These are phyloP conservation scores for Actias luna DNA, from an alignment of 2,888 invertebrate species.

Conservation along the genomic window DNA sequence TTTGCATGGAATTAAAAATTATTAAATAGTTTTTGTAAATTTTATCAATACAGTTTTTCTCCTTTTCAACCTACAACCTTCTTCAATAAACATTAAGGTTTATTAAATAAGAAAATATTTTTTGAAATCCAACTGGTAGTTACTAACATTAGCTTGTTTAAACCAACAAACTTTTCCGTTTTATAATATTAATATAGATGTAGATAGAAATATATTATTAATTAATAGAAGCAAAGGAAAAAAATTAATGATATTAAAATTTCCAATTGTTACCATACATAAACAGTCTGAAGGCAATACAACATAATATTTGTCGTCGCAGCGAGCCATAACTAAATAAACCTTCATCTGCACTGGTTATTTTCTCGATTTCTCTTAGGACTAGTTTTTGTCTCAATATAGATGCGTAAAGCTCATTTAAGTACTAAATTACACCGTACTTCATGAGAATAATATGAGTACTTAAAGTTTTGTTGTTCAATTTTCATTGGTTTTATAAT, in stretches of 20 bases:
- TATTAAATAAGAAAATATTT: too few relatives aligned
- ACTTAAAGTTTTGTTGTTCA: conserved; percentile 21
- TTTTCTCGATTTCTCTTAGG: conserved; percentile 25
- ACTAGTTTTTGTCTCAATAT: conserved; percentile 37
- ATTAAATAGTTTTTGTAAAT: too few relatives aligned
- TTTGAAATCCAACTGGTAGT: too few relatives aligned
- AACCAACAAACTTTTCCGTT: too few relatives aligned
- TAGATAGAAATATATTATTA: too few relatives aligned
- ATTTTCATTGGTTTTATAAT: conserved; percentile 18
- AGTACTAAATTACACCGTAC: conserved; percentile 40
- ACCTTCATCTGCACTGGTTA: conserved; percentile 26
- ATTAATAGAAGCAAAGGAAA: not conserved
- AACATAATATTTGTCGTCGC: conserved; percentile 26
- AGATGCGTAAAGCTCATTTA: conserved; percentile 40
- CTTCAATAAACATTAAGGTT: too few relatives aligned
- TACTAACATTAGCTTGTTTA: too few relatives aligned
- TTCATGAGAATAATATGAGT: conserved; percentile 44
- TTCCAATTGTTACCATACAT: not conserved
- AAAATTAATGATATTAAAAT: not conserved
- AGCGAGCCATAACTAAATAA: conserved; percentile 32
- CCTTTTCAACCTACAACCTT: too few relatives aligned
- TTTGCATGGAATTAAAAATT: too few relatives aligned
- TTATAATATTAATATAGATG: too few relatives aligned
- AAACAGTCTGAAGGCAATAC: not conserved
- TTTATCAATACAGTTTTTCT: too few relatives aligned